phyloP scores from a whole-genome alignment of 2,797 vertebrate genomes.

The Hypotaenidia philippensis region DNA sequence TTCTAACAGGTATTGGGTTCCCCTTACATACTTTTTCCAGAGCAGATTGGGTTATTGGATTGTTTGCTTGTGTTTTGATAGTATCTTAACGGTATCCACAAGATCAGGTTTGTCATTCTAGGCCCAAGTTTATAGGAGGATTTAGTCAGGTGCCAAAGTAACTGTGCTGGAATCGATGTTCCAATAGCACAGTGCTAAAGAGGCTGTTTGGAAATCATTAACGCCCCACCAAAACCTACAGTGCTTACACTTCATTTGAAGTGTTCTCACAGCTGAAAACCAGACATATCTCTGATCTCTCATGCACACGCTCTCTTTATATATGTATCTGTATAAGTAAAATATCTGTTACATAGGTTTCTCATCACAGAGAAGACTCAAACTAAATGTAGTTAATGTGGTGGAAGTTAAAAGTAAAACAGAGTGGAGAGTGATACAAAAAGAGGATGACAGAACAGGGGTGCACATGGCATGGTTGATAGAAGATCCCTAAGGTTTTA shows the following conservation, averaged over 20 bases:
- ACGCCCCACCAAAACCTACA: neutral
- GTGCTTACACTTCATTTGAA: neutral
- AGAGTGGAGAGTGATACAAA: neutral
- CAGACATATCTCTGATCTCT: neutral
- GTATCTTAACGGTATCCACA: neutral
- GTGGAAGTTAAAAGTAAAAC: neutral
- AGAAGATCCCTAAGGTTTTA: conserved; percentile 11
- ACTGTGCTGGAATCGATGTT: neutral
- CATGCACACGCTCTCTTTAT: neutral
- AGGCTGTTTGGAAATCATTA: neutral
- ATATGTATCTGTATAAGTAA: neutral
- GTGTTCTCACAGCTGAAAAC: neutral
- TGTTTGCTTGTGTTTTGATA: neutral
- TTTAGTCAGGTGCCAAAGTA: neutral
- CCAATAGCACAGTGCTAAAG: neutral
- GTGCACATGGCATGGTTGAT: neutral
- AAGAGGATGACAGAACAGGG: neutral
- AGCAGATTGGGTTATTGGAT: neutral
- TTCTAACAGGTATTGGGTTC: neutral
- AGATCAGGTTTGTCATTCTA: neutral
- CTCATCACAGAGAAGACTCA: neutral
- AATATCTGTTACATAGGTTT: neutral
- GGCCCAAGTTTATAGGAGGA: neutral
- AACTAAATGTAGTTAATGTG: neutral
- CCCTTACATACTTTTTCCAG: neutral